Base-by-base conservation (phyloP, 1,140 invertebrate species). In the Oreohelix idahoensis region DNA sequence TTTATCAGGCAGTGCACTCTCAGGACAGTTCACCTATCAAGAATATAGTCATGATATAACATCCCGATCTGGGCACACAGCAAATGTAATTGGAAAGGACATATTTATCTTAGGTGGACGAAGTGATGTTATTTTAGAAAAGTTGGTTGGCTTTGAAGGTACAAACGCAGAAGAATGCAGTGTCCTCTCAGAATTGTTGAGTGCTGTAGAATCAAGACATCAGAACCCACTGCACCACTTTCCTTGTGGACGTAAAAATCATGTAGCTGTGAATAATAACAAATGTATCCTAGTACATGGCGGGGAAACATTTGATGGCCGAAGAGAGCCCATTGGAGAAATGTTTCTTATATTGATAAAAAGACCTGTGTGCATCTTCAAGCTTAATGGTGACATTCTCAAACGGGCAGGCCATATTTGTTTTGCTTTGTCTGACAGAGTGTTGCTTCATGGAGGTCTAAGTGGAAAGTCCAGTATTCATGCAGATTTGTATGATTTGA, bases 241-340 rank as follows among this genome's bases (percentile, higher is more conserved):
- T n/a, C 90, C 91, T 36, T 85, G 85, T 63, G 90, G 91, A 38
- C 76, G 91, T 26, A 91, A 90, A 83, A 85, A 90, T 81, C 91
- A 92, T 74, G 84, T 89, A 0, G 83, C 88, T 15, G 77, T 90
- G 32, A 66, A 63, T 29, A 88, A 86, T 13, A 38, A 86, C 17
- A 86, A 84, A 2, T 51, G 83, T 5, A 58, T 92, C n/a, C 84
- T 92, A 1, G 82, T 92, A 58, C 89, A 92, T 79, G 92, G 92
- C 8, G 92, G 92, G 0, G 91, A 92, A 83, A 91, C 91, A 15
- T 92, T 92, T 87, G 90, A 92, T 83, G 91, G 91, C 0, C 85
- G 81, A 70, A 81, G 87, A 32, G 87, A 91, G 70, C 89, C 92
- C 26, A 90, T 92, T 17, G 88, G 88, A 8, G 91, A 92, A 58